Conservation (phyloP, 2,113 vertebrate genomes). For the Tupaia tana region DNA sequence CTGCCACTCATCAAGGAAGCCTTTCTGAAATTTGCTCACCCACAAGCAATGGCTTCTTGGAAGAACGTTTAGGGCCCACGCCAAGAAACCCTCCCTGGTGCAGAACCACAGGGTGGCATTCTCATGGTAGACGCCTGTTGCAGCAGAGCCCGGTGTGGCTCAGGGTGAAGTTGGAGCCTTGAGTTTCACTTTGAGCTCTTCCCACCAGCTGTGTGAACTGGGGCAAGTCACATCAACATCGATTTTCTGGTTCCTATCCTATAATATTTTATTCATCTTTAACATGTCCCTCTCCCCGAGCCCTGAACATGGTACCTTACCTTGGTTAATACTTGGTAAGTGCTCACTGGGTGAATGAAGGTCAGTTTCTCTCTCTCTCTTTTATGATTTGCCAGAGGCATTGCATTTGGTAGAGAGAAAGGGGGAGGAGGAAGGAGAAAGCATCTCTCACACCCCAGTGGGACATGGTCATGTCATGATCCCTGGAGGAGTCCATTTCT, state of each 20-base stretch:
- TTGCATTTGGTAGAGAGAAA: too few species aligned
- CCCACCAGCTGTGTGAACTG: background rate
- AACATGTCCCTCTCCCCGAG: accelerated
- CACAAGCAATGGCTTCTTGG: accelerated
- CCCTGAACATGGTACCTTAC: background rate
- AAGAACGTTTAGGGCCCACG: background rate
- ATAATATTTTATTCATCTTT: background rate
- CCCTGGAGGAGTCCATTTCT: too few species aligned
- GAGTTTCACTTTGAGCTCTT: background rate
- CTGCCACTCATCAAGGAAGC: background rate
- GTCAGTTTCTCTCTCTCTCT: background rate
- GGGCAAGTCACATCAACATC: background rate
- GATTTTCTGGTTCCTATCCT: background rate
- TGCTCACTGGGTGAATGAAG: too few species aligned
- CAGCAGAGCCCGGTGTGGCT: background rate
- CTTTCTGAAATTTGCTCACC: background rate
- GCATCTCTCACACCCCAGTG: too few species aligned
- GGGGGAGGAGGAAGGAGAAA: too few species aligned
- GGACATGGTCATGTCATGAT: too few species aligned
- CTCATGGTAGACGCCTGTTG: background rate
- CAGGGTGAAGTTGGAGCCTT: background rate
- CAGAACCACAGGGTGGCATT: background rate
- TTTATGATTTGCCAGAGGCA: too few species aligned
- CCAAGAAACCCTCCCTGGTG: background rate
- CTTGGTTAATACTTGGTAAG: background rate